Evolutionary conservation across 2,797 vertebrate genomes (phyloP).

Genomic region (Gambelia wislizenii): DNA sequence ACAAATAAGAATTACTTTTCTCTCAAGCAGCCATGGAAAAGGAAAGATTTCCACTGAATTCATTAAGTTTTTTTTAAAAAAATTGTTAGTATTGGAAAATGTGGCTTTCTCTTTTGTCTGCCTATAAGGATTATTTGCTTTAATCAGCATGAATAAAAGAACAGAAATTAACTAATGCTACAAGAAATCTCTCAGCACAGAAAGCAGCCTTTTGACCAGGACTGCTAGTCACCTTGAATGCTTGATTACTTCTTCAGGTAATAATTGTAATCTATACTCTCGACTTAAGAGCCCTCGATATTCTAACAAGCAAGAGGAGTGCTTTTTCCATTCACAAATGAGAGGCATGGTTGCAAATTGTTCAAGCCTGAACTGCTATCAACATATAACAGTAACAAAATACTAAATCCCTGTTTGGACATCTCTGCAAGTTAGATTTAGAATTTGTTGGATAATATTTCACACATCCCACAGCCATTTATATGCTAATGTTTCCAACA

Average conservation of each 20-base stretch:
- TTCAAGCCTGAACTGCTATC: constrained; percentile 56
- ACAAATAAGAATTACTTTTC: background rate
- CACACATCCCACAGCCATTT: constrained; percentile 74
- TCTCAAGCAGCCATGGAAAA: background rate
- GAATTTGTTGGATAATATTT: constrained; percentile 76
- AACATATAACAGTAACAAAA: constrained; percentile 64
- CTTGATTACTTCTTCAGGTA: constrained; percentile 42
- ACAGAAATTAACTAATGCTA: constrained; percentile 1
- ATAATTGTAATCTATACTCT: constrained; percentile 52
- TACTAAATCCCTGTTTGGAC: constrained; percentile 68
- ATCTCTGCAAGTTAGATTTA: constrained; percentile 73
- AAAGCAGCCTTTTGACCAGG: constrained; percentile 9
- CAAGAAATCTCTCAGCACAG: constrained; percentile 23
- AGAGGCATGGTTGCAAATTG: constrained; percentile 61
- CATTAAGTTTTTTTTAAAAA: background rate
- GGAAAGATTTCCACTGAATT: background rate
- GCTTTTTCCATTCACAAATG: constrained; percentile 50
- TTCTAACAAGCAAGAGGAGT: constrained; percentile 48
- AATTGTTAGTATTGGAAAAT: constrained; percentile 10
- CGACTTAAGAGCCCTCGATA: constrained; percentile 46
- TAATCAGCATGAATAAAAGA: constrained; percentile 11
- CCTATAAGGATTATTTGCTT: constrained; percentile 36
- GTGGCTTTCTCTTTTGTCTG: constrained; percentile 20
- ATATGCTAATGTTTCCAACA: constrained; percentile 81
- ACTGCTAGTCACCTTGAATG: constrained; percentile 50